Evolutionary conservation across 2,888 invertebrate species (phyloP), one percentile per base, ranked within the genome.

Genomic region (Synergus japonicus): DNA sequence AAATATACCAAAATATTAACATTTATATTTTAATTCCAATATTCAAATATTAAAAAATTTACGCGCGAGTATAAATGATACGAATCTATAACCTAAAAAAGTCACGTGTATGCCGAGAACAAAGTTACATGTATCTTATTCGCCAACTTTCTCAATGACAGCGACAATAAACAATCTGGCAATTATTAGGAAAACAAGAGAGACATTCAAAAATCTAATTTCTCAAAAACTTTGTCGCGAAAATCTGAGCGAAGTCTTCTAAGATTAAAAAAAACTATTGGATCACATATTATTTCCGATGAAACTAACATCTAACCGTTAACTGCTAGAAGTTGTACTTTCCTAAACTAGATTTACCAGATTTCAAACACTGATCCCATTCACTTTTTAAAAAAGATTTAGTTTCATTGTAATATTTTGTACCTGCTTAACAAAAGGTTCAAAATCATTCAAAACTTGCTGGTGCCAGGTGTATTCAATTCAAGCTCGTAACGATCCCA

Each of bases 331-430:
- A 37, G 37, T 37, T 37, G 7, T 0, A 37, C 37, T 37, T 37
- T 37, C 37, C 37, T 37, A 41, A 65, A 43, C 43, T 65, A 29
- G 15, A 43, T 37, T 41, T 65, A 65, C 65, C 65, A 43, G 65
- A 41, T 43, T 41, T 65, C 43, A 41, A 65, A 65, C 37, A n/a
- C 43, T 8, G 65, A 43, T 41, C 0, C 65, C 65, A 65, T 65
- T 65, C 65, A 65, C n/a, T 13, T n/a, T 43, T 65, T n/a, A 65
- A 65, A 65, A 65, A 43, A 65, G 4, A 15, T 22, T 22, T n/a
- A 12, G 15, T 13, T 65, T 9, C 65, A 65, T 65, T 65, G 65
- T 65, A 43, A 12, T 65, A 65, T 65, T 65, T 65, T 65, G 9
- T 64, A 65, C 65, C 65, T 65, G 65, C 5, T 41, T 9, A 37